These are phyloP conservation scores for Atta texana DNA, from an alignment of 1,140 invertebrate genomes.

Conservation along the genomic window DNA sequence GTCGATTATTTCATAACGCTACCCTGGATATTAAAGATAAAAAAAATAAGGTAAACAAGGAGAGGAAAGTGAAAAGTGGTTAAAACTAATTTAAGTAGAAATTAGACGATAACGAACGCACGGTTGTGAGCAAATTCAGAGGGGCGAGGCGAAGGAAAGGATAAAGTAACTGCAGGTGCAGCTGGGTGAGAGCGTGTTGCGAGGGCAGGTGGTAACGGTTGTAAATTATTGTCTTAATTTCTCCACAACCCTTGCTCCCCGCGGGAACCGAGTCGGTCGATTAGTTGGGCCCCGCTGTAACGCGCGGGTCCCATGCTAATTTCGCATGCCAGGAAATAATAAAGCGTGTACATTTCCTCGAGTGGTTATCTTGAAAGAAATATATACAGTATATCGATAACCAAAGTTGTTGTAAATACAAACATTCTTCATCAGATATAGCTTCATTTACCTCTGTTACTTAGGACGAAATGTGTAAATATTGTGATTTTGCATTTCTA, in stretches of 20 bases:
- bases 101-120: conserved; percentile 80
- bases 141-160: neutral
- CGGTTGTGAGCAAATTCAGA: neutral
- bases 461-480: neutral
- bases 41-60: neutral
- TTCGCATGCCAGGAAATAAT: conserved; percentile 81
- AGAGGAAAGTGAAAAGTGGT: conserved; percentile 11
- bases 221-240: conserved; percentile 85
- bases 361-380: conserved; percentile 48
- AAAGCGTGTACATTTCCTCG: conserved; percentile 81
- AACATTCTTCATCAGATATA: neutral
- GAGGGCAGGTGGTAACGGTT: conserved; percentile 65
- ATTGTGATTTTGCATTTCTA: neutral
- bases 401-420: neutral
- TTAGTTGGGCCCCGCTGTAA: conserved; percentile 21
- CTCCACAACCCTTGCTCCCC: conserved; percentile 64
- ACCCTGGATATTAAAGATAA: neutral
- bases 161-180: conserved; percentile 44
- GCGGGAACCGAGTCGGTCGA: conserved; percentile 46
- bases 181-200: conserved; percentile 17
- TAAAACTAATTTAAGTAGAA: conserved; percentile 82
- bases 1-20: neutral
- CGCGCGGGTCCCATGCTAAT: conserved; percentile 72
- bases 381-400: conserved; percentile 5
- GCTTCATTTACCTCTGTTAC: neutral